Evolutionary conservation across 2,888 invertebrate species (phyloP).

Genomic region (Adelphocoris suturalis): DNA sequence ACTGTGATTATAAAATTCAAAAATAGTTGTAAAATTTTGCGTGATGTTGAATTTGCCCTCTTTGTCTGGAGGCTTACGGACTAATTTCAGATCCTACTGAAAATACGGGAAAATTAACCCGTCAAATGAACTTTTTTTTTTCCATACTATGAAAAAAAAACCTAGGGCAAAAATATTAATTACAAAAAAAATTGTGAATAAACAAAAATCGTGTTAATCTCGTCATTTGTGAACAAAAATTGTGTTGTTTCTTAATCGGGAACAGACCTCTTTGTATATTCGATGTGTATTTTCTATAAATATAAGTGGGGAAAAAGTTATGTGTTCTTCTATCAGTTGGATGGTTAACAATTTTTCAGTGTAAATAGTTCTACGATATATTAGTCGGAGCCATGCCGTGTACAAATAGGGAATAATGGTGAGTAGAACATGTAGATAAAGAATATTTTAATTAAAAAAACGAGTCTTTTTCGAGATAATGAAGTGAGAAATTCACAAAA

Average conservation of each 20-base stretch:
- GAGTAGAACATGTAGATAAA: conserved; percentile 75
- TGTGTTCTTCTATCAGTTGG: conserved; percentile 50
- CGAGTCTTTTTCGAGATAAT: conserved; percentile 36
- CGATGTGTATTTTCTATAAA: conserved; percentile 75
- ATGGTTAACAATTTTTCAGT: conserved; percentile 51
- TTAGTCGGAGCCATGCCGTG: conserved; percentile 74
- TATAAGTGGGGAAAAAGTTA: conserved; percentile 65
- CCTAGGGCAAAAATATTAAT: conserved; percentile 51
- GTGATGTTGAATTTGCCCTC: conserved; percentile 19
- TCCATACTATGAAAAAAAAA: conserved; percentile 47
- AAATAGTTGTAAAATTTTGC: conserved; percentile 35
- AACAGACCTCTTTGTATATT: conserved; percentile 74
- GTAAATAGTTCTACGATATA: conserved; percentile 71
- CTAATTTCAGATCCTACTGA: conserved; percentile 76
- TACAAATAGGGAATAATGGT: conserved; percentile 75
- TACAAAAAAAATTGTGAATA: conserved; percentile 45
- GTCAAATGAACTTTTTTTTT: conserved; percentile 50
- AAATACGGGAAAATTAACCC: conserved; percentile 10
- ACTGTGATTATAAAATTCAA: conserved; percentile 67
- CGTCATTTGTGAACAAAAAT: conserved; percentile 70
- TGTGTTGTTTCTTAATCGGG: conserved; percentile 72
- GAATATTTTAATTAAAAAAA: conserved; percentile 71
- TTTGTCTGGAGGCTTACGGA: conserved; percentile 74
- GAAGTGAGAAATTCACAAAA: conserved; percentile 54
- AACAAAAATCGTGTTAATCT: conserved; percentile 68